These are phyloP conservation scores for Parazoanthus swiftii DNA, from an alignment of 92 coral and sea anemone species.

Conservation along the genomic window DNA sequence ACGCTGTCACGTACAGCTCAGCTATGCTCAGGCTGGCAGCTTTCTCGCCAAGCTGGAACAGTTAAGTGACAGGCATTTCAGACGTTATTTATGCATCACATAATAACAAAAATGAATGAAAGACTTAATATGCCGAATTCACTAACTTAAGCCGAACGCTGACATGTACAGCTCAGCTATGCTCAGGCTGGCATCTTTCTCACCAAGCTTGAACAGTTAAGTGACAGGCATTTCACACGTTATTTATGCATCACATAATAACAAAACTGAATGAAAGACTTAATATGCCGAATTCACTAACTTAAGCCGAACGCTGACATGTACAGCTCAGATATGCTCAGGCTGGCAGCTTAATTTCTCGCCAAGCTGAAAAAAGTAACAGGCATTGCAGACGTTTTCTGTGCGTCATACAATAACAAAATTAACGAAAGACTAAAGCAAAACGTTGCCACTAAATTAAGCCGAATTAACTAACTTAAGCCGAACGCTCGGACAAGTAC, in stretches of 20 bases:
- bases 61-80: background rate
- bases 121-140: no score
- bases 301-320: slow-evolving; percentile 73
- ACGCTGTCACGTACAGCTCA: slow-evolving; percentile 89
- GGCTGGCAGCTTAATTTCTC: background rate
- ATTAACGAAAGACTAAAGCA: no score
- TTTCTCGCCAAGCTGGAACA: slow-evolving; percentile 84
- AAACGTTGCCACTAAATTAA: no score
- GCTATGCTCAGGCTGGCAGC: slow-evolving; percentile 95
- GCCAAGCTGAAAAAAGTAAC: no score
- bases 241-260: no score
- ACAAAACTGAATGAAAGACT: no score
- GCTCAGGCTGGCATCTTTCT: slow-evolving; percentile 89
- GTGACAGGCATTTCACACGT: background rate
- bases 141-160: slow-evolving; percentile 59
- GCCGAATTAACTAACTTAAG: no score
- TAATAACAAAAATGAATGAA: no score
- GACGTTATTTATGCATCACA: background rate
- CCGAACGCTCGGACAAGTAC: no score
- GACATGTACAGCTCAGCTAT: slow-evolving; percentile 89
- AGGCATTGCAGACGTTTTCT: no score
- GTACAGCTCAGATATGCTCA: slow-evolving; percentile 88
- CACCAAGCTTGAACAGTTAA: slow-evolving; percentile 83
- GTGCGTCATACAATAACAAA: no score
- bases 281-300: no score